phyloP scores from a whole-genome alignment of 2,797 vertebrate genomes.

The Myotis vivesi region DNA sequence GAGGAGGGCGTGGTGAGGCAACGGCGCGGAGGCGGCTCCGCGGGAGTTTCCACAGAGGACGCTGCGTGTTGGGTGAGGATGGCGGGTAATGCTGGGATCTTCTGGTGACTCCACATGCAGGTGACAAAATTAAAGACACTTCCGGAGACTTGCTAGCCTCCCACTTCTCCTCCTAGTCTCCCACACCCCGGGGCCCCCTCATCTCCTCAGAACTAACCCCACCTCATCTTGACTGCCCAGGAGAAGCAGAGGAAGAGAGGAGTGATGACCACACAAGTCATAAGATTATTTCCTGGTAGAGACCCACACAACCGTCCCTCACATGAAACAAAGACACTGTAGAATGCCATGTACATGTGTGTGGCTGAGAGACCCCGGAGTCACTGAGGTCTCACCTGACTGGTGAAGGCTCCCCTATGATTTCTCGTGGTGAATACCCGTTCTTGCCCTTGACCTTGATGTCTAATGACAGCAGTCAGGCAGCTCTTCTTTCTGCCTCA shows the following conservation, averaged over 20 bases:
- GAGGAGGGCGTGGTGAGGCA: accelerated
- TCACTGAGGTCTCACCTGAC: background rate
- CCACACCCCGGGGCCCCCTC: background rate
- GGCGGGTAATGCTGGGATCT: accelerated
- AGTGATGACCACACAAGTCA: background rate
- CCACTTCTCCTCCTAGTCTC: background rate
- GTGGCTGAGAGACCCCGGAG: background rate
- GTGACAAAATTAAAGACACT: background rate
- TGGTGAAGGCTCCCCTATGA: background rate
- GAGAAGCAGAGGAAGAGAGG: background rate
- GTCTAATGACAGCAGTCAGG: background rate
- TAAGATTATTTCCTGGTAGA: background rate
- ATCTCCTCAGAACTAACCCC: background rate
- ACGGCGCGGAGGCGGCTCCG: accelerated
- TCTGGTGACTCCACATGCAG: background rate
- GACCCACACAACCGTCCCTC: background rate
- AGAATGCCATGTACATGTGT: background rate
- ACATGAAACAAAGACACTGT: background rate
- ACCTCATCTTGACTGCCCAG: background rate
- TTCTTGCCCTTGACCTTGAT: background rate
- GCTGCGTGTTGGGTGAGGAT: accelerated
- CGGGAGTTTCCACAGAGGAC: background rate
- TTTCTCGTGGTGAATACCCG: background rate
- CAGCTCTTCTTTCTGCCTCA: background rate
- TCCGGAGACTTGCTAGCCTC: background rate